Evolutionary conservation across 1,140 invertebrate genomes (phyloP), one percentile per base, ranked within the genome.

Genomic region (Argopecten irradians): DNA sequence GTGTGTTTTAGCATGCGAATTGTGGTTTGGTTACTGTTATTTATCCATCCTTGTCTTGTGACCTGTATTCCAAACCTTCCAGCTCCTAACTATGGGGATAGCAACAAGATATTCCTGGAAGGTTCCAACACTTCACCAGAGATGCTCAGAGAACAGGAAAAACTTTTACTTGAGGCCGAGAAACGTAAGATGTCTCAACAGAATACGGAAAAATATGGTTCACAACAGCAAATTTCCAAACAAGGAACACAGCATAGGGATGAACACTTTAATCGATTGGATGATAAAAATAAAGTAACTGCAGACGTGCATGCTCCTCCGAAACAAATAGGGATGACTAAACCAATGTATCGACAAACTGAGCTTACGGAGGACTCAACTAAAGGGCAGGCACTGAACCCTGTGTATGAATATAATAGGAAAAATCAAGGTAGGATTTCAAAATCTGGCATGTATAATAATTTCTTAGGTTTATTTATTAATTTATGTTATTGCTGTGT

Each of bases 381-480:
- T 0, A 71, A 71, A n/a, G 55, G 55, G 0, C 55, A 71, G n/a
- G 55, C 22, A 71, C 55, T 71, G n/a, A 71, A 71, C n/a, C 55
- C 55, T 71, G 55, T 71, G n/a, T 71, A 71, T 71, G 55, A 71
- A 71, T 71, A 71, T 71, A 71, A 71, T 28, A 71, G 28, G n/a
- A 71, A n/a, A 71, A 71, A 71, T 71, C 55, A 71, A 71, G 55
- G 55, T 71, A 71, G 22, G 55, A 28, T 46, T 11, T 19, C 43
- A 46, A 19, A 46, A 46, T 39, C 5, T 39, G 13, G 13, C 36
- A 39, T 39, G 5, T 39, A 39, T 13, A 39, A 13, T 39, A n/a
- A n/a, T n/a, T n/a, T n/a, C n/a, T n/a, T n/a, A n/a, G n/a, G n/a
- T n/a, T n/a, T n/a, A n/a, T n/a, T n/a, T n/a, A n/a, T n/a, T n/a